Conservation (phyloP, 1,140 invertebrate genomes). For the Bradysia coprophila region DNA sequence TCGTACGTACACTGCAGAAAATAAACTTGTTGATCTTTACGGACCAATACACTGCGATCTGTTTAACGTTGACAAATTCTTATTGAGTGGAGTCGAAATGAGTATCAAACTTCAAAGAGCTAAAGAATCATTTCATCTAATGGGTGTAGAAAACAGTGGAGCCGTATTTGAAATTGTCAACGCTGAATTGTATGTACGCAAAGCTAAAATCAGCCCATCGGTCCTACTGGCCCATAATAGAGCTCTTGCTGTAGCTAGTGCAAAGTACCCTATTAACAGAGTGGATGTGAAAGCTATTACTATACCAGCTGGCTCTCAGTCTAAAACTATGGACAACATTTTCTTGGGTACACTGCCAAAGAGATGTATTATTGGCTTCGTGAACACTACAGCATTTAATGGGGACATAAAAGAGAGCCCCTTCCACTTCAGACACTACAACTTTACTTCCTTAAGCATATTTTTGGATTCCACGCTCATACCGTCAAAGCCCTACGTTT, state of each 20-base stretch:
- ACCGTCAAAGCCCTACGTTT: neutral
- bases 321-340: conserved; percentile 18
- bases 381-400: conserved; percentile 22
- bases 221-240: conserved; percentile 18
- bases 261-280: conserved; percentile 22
- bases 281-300: conserved; percentile 20
- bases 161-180: conserved; percentile 5
- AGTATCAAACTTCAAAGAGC: conserved; percentile 15
- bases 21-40: neutral
- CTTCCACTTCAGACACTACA: conserved; percentile 20
- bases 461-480: conserved; percentile 12
- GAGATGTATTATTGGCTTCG: too few relatives aligned
- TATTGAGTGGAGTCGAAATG: conserved; percentile 22
- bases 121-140: conserved; percentile 18
- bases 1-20: neutral
- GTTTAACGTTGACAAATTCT: conserved; percentile 20
- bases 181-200: conserved; percentile 16
- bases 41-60: neutral
- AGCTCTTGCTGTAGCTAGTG: conserved; percentile 14
- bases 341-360: conserved; percentile 20
- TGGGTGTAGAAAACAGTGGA: conserved; percentile 8
- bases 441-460: conserved; percentile 15
- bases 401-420: conserved; percentile 17
- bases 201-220: conserved; percentile 15
- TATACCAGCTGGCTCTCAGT: conserved; percentile 13